Conservation (phyloP, 2,113 vertebrate genomes). For the Pomatorhinus ruficollis region DNA sequence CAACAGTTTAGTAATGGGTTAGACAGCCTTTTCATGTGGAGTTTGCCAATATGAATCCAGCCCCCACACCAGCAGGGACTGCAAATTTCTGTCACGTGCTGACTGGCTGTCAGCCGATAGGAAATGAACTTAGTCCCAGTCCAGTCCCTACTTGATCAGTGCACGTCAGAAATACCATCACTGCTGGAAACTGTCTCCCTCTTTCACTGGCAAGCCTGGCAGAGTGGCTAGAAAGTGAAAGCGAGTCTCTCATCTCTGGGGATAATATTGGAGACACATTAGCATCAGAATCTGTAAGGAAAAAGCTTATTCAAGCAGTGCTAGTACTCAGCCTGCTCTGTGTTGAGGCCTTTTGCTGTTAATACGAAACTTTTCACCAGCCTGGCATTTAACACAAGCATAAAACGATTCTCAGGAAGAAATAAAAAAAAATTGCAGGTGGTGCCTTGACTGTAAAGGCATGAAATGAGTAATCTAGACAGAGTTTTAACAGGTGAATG, state of each 20-base stretch:
- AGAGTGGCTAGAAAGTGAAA: conserved; percentile 29
- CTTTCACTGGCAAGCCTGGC: conserved; percentile 18
- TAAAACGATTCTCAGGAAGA: background rate
- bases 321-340: background rate
- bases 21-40: conserved; percentile 32
- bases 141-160: conserved; percentile 6
- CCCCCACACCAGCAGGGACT: conserved; percentile 21
- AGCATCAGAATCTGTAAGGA: background rate
- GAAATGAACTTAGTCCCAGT: conserved; percentile 50
- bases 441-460: background rate
- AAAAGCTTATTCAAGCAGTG: background rate
- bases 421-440: background rate
- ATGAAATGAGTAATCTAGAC: background rate
- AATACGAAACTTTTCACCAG: background rate
- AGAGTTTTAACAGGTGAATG: background rate
- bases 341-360: background rate
- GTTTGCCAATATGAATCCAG: conserved; percentile 26
- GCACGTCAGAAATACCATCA: background rate
- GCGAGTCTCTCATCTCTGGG: background rate
- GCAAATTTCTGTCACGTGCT: background rate
- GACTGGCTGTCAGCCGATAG: conserved; percentile 25
- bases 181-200: conserved; percentile 15
- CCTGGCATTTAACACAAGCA: background rate
- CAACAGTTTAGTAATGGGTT: conserved; percentile 31
- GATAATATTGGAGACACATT: background rate